Conservation (phyloP, 2,113 vertebrate genomes). For the Regulus satrapa region DNA sequence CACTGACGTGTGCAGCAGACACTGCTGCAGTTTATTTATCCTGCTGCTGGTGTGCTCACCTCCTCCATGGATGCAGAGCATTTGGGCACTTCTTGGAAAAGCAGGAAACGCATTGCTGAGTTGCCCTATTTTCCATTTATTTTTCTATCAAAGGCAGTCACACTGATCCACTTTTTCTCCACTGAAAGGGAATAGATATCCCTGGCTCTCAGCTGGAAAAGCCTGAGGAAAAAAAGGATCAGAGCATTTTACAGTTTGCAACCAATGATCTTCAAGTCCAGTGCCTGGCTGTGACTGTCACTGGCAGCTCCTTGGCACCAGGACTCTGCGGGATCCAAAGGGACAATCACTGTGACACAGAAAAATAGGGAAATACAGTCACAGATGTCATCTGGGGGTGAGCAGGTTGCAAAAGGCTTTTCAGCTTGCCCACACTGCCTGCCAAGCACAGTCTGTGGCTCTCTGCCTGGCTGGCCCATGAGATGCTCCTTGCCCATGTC, state of each 20-base stretch:
- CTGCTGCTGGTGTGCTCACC: not conserved
- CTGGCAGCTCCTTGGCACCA: not conserved
- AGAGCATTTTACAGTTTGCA: not conserved
- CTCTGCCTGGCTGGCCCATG: not conserved
- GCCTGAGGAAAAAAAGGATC: not conserved
- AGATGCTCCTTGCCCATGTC: not conserved
- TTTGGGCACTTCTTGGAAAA: not conserved
- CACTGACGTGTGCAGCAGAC: not conserved
- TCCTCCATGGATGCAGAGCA: not conserved
- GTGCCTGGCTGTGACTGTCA: rapidly evolving
- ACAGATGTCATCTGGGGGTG: not conserved
- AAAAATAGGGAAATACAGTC: not conserved
- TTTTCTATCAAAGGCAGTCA: not conserved
- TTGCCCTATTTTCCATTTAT: not conserved
- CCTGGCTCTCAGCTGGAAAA: not conserved
- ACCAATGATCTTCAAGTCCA: not conserved
- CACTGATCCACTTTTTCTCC: not conserved
- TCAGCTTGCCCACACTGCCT: not conserved
- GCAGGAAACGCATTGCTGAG: not conserved
- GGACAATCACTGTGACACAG: not conserved
- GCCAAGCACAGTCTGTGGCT: rapidly evolving
- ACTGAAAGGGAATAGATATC: not conserved
- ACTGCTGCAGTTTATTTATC: not conserved
- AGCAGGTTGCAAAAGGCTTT: not conserved
- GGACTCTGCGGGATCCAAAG: not conserved